These are phyloP conservation scores for Aradus depressus DNA, from an alignment of 2,888 invertebrate genomes.

Conservation along the genomic window DNA sequence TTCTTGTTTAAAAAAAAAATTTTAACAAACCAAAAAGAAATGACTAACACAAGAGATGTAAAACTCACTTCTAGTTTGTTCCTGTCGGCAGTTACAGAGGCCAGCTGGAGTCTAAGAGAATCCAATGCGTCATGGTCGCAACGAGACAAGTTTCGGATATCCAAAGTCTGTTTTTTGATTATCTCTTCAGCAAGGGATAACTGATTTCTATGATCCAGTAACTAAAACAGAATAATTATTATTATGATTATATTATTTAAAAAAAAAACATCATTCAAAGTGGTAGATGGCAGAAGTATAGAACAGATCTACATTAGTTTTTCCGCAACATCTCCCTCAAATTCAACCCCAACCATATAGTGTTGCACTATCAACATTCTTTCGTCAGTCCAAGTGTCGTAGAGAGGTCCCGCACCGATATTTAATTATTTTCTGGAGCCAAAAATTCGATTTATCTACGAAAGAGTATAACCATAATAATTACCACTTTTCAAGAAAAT, in stretches of 20 bases:
- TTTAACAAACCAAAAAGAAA: slow-evolving; percentile 1
- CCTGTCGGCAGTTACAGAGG: slow-evolving; percentile 36
- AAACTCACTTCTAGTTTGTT: slow-evolving; percentile 34
- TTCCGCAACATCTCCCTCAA: too few species aligned
- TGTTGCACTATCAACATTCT: too few species aligned
- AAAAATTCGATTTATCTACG: too few species aligned
- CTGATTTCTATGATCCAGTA: slow-evolving; percentile 37
- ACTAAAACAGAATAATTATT: slow-evolving; percentile 28
- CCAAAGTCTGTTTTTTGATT: slow-evolving; percentile 37
- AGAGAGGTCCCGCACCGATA: too few species aligned
- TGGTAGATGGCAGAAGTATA: too few species aligned
- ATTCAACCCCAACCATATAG: too few species aligned
- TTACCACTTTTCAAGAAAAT: too few species aligned
- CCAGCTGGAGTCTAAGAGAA: slow-evolving; percentile 36
- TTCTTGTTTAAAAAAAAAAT: background rate
- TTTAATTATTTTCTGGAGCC: too few species aligned
- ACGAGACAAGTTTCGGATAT: slow-evolving; percentile 35
- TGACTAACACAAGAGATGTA: background rate
- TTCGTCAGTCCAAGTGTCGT: too few species aligned
- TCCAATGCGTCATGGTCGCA: slow-evolving; percentile 35
- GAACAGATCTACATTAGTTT: too few species aligned
- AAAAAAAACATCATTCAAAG: background rate
- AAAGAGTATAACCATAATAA: too few species aligned
- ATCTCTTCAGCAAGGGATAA: slow-evolving; percentile 38
- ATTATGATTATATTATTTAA: background rate